Evolutionary conservation across 2,113 vertebrate species (phyloP).

Genomic region (Anser brachyrhynchus): DNA sequence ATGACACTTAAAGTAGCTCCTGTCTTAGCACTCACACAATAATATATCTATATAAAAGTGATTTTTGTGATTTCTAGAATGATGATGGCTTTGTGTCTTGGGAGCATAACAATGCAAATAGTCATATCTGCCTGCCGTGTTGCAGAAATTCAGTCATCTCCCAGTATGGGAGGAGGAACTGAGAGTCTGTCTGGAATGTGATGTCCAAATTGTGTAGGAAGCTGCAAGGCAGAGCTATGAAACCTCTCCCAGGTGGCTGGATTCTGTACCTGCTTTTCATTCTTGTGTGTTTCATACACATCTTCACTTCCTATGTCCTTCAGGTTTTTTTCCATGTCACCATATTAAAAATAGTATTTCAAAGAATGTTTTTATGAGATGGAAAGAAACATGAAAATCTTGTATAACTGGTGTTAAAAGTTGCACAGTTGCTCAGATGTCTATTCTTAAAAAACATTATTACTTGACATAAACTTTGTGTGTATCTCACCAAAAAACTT

Average conservation of each 20-base stretch:
- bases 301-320: rapidly evolving
- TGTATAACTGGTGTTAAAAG: not conserved
- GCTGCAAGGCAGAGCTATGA: not conserved
- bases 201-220: not conserved
- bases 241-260: rapidly evolving
- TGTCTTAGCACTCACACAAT: not conserved
- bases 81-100: not conserved
- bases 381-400: not conserved
- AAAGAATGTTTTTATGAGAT: not conserved
- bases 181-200: rapidly evolving
- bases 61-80: not conserved
- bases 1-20: not conserved
- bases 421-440: not conserved
- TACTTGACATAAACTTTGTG: not conserved
- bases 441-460: not conserved
- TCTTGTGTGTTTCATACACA: rapidly evolving
- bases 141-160: not conserved
- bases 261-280: rapidly evolving
- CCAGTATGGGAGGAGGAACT: not conserved
- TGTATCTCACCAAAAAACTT: not conserved
- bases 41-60: not conserved
- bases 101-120: not conserved
- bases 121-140: not conserved
- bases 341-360: not conserved
- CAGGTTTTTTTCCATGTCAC: not conserved